Evolutionary conservation across 2,113 vertebrate genomes (phyloP).

Genomic region (Ariopsis seemanni): DNA sequence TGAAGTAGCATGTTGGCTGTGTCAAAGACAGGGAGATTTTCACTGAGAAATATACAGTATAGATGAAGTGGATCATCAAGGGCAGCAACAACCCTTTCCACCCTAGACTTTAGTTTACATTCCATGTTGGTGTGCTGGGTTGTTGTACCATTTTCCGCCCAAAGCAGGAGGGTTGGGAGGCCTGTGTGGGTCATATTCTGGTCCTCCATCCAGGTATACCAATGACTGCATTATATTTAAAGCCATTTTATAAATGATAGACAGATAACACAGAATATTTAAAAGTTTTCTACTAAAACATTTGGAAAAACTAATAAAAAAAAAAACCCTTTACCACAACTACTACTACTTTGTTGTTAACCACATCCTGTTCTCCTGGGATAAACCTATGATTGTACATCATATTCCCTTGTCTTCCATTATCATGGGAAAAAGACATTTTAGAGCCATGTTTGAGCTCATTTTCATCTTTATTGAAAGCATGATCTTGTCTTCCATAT

Average conservation of each 20-base stretch:
- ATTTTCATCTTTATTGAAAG: neutral
- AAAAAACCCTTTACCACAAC: neutral
- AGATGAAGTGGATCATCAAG: too few species aligned
- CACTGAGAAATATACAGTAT: too few species aligned
- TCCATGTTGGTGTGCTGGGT: too few species aligned
- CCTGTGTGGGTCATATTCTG: too few species aligned
- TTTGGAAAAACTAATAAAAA: neutral
- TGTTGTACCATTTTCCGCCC: too few species aligned
- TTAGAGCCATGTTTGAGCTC: neutral
- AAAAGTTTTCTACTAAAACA: neutral
- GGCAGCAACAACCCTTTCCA: too few species aligned
- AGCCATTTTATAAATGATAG: neutral
- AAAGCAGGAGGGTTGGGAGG: too few species aligned
- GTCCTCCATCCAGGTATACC: too few species aligned
- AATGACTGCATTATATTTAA: neutral
- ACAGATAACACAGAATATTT: neutral
- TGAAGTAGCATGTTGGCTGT: too few species aligned
- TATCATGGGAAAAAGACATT: neutral
- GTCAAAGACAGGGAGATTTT: too few species aligned
- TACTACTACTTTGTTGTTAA: neutral
- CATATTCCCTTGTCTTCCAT: neutral
- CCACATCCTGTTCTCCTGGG: neutral
- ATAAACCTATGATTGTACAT: neutral
- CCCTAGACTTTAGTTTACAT: too few species aligned
- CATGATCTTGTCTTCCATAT: neutral